phyloP scores from a whole-genome alignment of 2,113 vertebrate genomes.

The Barbus barbus region DNA sequence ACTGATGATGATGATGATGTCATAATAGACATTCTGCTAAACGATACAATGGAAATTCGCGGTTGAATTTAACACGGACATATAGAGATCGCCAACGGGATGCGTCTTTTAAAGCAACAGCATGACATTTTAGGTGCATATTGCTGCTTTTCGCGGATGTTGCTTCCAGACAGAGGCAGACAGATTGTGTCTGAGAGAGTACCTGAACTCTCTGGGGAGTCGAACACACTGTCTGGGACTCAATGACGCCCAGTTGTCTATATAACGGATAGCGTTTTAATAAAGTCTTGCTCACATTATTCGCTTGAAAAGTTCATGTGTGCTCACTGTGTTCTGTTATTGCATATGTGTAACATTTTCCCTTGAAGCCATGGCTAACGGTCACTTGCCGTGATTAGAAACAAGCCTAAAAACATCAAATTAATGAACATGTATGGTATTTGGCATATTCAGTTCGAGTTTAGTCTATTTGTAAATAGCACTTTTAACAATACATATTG shows the following conservation, averaged over 20 bases:
- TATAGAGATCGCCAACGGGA: too few species aligned
- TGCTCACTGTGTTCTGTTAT: background rate
- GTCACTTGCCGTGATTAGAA: background rate
- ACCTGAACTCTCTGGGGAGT: conserved; percentile 60
- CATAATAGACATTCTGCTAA: conserved; percentile 6
- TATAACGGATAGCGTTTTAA: background rate
- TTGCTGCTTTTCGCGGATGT: conserved; percentile 1
- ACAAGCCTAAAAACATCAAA: background rate
- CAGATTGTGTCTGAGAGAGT: conserved; percentile 64
- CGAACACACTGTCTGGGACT: conserved; percentile 51
- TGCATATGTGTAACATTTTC: background rate
- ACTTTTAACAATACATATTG: background rate
- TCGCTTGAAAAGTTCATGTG: background rate
- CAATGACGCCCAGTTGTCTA: too few species aligned
- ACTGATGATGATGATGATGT: conserved; percentile 21
- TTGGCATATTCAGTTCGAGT: too few species aligned
- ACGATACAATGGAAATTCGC: background rate
- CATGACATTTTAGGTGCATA: background rate
- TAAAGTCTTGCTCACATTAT: background rate
- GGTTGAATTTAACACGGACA: background rate
- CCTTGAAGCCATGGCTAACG: background rate
- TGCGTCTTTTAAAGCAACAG: background rate
- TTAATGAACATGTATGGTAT: background rate
- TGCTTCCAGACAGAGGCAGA: conserved; percentile 54
- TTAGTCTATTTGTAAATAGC: background rate